Base-by-base conservation (phyloP, 37 sponge, comb jelly and placozoan species). In the Chondrosia reniformis region DNA sequence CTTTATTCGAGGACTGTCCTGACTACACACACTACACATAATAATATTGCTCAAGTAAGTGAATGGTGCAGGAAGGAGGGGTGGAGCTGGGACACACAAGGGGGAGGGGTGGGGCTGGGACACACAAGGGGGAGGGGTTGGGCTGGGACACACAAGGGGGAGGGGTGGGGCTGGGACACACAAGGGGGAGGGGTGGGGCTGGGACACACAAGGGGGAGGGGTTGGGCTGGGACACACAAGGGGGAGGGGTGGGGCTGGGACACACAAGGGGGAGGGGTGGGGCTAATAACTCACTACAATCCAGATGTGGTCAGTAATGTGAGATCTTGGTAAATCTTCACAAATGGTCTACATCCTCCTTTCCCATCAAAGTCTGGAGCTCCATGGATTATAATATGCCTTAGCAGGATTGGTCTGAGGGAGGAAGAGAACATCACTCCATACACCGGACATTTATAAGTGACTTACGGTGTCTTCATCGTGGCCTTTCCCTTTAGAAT, bases 331-430 rank as follows among this genome's bases (percentile, higher is more conserved):
- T 97, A 97, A n/a, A 97, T 44, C 61, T 92, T 91, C 46, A 97
- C 75, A 71, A 85, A 97, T 17, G 85, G 80, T 34, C 90, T 74
- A 75, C 90, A 92, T 1, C 96, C 94, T 45, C 93, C 91, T 42
- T 89, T 92, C 40, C 89, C 88, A 64, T 98, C 99, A 80, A 88
- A 93, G 79, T 95, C 90, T 10, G 99, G 99, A 32, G 88, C 78
- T 13, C 99, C 96, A 55, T 95, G 96, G 56, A 98, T 67, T 31
- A 94, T 81, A n/a, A 98, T 63, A 36, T 88, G 86, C 0, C 83
- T 67, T 24, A 98, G 75, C 0, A 86, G 54, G 12, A 92, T 76
- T 3, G 92, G 92, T 8, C 86, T 86, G 76, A 5, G 34, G 25
- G 56, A 25, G 33, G 4, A 28, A 36, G 22, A 19, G 1, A n/a